These are phyloP conservation scores for Edolisoma coerulescens DNA, from an alignment of 2,113 vertebrate genomes.

Conservation along the genomic window DNA sequence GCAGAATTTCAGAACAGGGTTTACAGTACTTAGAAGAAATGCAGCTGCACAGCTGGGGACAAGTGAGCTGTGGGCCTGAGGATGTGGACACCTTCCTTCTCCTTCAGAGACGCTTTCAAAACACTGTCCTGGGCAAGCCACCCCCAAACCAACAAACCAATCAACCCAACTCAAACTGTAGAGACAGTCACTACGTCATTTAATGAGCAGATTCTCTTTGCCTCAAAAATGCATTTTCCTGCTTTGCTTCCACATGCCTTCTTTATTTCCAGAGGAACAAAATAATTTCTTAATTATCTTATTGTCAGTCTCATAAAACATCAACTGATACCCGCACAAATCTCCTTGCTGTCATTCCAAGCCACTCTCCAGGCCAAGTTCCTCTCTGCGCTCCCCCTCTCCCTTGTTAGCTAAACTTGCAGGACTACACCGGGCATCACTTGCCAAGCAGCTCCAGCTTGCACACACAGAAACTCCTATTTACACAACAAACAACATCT, in stretches of 20 bases:
- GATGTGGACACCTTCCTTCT: neutral
- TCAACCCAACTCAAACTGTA: neutral
- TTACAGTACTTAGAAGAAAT: neutral
- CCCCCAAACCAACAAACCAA: neutral
- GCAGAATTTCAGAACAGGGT: neutral
- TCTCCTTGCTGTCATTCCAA: neutral
- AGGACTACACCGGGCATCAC: neutral
- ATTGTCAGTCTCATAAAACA: neutral
- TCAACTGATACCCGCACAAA: neutral
- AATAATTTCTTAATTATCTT: neutral
- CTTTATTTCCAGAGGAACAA: neutral
- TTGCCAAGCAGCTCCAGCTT: neutral
- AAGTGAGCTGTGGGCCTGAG: neutral
- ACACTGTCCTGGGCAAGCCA: no score
- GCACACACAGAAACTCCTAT: neutral
- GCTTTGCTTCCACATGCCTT: neutral
- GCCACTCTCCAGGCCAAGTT: neutral
- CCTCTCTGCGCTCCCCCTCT: neutral
- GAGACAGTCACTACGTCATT: neutral
- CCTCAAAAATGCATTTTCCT: neutral
- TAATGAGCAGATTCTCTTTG: neutral
- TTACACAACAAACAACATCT: neutral
- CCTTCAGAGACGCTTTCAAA: neutral
- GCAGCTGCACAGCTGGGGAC: neutral
- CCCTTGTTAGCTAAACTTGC: neutral